Base-by-base conservation (phyloP, 2,113 vertebrate species). In the Esox niger region DNA sequence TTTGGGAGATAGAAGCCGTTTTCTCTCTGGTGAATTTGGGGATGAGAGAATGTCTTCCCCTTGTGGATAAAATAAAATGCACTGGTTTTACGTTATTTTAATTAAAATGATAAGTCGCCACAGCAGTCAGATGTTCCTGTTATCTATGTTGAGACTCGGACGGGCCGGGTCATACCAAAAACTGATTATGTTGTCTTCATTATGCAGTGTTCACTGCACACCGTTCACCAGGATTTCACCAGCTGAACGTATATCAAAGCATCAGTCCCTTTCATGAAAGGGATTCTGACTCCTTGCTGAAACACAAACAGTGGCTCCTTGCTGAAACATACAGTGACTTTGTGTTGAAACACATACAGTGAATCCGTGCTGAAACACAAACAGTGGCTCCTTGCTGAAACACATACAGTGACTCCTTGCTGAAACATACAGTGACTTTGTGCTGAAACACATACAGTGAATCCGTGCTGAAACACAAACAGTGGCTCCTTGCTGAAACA, bases 251-350 rank as follows among this genome's bases (percentile, higher is more conserved):
- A 56, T 23, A 56, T 23, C 21, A n/a, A 72, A 52, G 69, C 65
- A 75, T 68, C 73, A 47, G 72, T 62, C 68, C 68, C 71, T 52
- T 77, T 55, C 77, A 82, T 7, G 35, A 68, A 81, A 69, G 17
- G 79, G 74, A 74, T 83, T 79, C 68, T 74, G 74, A 57, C 77
- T 79, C 73, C 71, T 81, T n/a, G n/a, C n/a, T n/a, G n/a, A n/a
- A n/a, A n/a, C n/a, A n/a, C n/a, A n/a, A n/a, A n/a, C n/a, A n/a
- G n/a, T n/a, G n/a, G n/a, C n/a, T n/a, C n/a, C n/a, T n/a, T n/a
- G n/a, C n/a, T n/a, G n/a, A n/a, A n/a, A n/a, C n/a, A n/a, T n/a
- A n/a, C n/a, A n/a, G n/a, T n/a, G n/a, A n/a, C n/a, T n/a, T n/a
- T n/a, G n/a, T n/a, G n/a, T n/a, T n/a, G n/a, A n/a, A n/a, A n/a